Evolutionary conservation across 2,888 invertebrate genomes (phyloP), one percentile per base, ranked within the genome.

Genomic region (Diarsia dahlii): DNA sequence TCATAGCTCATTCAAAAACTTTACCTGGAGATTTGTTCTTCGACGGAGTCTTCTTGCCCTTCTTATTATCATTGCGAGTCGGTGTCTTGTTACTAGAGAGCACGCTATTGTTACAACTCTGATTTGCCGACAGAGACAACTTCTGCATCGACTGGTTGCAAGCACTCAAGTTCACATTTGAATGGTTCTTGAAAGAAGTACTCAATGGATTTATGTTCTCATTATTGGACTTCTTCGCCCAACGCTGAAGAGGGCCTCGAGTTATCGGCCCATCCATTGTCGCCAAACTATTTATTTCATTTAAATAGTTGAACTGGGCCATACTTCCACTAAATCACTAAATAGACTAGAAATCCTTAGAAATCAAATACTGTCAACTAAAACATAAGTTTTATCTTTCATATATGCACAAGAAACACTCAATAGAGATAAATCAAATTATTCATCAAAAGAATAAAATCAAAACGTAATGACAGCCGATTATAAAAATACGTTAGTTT

Each of bases 301-400:
- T 98, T 87, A 98, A 96, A 93, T 98, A 98, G 90, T 98, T 98
- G 90, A 98, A 98, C 90, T 98, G 98, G 65, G 98, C 97, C 98
- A 98, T 98, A 83, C 74, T 91, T 83, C 77, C 74, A 82, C 68
- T 54, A 71, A 76, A 71, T 60, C 70, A 84, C 80, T 74, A 60
- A 56, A 60, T 70, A 71, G 63, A 76, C 81, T 78, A 73, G 52
- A 28, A 78, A 69, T 65, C 52, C 34, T 74, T 20, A 62, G 23
- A 70, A 80, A 83, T 71, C 39, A 58, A 70, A 65, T 56, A 83
- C 72, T 69, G 80, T 34, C 64, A 81, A 71, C 78, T 71, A 67
- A 74, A 82, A 69, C 75, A 76, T 52, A 78, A 65, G 67, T 48
- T 79, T 76, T 74, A 74, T 74, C 77, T 72, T 81, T 82, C 68